Evolutionary conservation across 2,888 invertebrate species (phyloP).

Genomic region (Pterostichus niger): DNA sequence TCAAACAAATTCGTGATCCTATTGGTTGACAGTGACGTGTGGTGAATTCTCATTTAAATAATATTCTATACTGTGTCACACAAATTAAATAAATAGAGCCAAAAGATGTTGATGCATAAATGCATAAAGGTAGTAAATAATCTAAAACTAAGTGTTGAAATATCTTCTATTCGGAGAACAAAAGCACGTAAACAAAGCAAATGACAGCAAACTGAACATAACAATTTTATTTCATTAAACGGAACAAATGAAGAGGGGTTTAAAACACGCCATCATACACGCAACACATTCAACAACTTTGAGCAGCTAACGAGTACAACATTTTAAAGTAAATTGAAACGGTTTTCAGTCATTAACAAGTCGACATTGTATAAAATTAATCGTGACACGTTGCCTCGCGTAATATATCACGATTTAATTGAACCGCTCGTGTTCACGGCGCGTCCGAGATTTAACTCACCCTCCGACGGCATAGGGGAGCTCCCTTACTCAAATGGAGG

Average conservation of each 20-base stretch:
- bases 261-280: slow-evolving; percentile 19
- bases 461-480: background rate
- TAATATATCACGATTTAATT: slow-evolving; percentile 44
- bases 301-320: slow-evolving; percentile 9
- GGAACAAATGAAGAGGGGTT: slow-evolving; percentile 24
- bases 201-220: slow-evolving; percentile 34
- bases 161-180: no score
- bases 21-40: no score
- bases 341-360: slow-evolving; percentile 43
- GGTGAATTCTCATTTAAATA: no score
- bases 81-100: no score
- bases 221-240: slow-evolving; percentile 36
- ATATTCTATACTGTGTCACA: no score
- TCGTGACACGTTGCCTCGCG: slow-evolving; percentile 33
- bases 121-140: no score
- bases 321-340: slow-evolving; percentile 45
- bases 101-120: no score
- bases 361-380: slow-evolving; percentile 42
- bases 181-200: background rate
- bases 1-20: no score
- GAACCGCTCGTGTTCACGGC: slow-evolving; percentile 30
- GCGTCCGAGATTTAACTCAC: slow-evolving; percentile 18
- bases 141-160: no score
- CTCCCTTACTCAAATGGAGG: background rate
- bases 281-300: slow-evolving; percentile 1